These are phyloP conservation scores for Xylocampa areola DNA, from an alignment of 2,888 invertebrate species.

Conservation along the genomic window DNA sequence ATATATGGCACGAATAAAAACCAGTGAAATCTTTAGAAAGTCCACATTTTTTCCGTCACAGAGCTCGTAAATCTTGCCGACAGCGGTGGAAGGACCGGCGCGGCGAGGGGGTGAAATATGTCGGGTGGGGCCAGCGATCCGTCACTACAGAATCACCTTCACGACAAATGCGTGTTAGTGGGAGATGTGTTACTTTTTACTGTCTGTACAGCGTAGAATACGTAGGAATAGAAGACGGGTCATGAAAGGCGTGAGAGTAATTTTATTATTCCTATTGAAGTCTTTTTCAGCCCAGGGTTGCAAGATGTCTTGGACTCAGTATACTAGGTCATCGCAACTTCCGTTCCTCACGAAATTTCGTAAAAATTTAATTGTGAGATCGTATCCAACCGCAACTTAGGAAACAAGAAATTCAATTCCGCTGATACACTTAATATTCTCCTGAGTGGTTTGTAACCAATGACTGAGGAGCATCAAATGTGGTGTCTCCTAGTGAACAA, in stretches of 20 bases:
- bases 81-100: constrained; percentile 61
- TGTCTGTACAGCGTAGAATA: constrained; percentile 19
- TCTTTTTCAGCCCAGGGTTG: no score
- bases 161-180: constrained; percentile 71
- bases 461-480: no score
- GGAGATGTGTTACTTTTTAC: constrained; percentile 41
- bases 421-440: no score
- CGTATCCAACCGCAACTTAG: no score
- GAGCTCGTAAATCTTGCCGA: constrained; percentile 75
- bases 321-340: no score
- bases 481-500: no score
- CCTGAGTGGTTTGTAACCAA: no score
- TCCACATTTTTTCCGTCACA: constrained; percentile 75
- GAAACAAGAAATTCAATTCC: no score
- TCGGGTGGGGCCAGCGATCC: constrained; percentile 66
- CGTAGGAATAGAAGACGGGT: not conserved
- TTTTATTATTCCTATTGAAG: no score
- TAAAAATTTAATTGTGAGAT: no score
- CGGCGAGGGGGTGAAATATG: constrained; percentile 68
- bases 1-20: constrained; percentile 81
- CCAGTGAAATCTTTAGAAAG: constrained; percentile 75
- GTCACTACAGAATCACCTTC: constrained; percentile 72
- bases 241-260: not conserved
- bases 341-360: no score
- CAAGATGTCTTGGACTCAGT: no score